Evolutionary conservation across 1,140 invertebrate species (phyloP).

Genomic region (Drosophila melanogaster): Release_6_plus_ISO1_MT NT_033779.5:7580501-7581000

Average conservation of each 20-base stretch:
- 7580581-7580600: slow-evolving; percentile 71
- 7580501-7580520: background rate
- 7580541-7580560: slow-evolving; percentile 38
- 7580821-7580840: slow-evolving; percentile 29
- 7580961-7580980: too few species aligned
- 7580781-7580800: slow-evolving; percentile 56
- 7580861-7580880: slow-evolving; percentile 4
- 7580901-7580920: too few species aligned
- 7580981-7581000: too few species aligned
- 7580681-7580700: background rate
- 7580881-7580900: background rate
- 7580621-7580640: slow-evolving; percentile 69
- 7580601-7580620: slow-evolving; percentile 47
- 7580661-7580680: background rate
- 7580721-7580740: slow-evolving; percentile 58
- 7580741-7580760: slow-evolving; percentile 82
- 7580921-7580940: too few species aligned
- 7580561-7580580: slow-evolving; percentile 53
- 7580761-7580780: slow-evolving; percentile 68
- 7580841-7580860: slow-evolving; percentile 30
- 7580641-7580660: slow-evolving; percentile 62
- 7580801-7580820: slow-evolving; percentile 25
- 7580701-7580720: background rate
- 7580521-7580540: background rate
- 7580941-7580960: too few species aligned